These are phyloP conservation scores for Carposina sasakii DNA, from an alignment of 1,140 invertebrate genomes.

Conservation along the genomic window DNA sequence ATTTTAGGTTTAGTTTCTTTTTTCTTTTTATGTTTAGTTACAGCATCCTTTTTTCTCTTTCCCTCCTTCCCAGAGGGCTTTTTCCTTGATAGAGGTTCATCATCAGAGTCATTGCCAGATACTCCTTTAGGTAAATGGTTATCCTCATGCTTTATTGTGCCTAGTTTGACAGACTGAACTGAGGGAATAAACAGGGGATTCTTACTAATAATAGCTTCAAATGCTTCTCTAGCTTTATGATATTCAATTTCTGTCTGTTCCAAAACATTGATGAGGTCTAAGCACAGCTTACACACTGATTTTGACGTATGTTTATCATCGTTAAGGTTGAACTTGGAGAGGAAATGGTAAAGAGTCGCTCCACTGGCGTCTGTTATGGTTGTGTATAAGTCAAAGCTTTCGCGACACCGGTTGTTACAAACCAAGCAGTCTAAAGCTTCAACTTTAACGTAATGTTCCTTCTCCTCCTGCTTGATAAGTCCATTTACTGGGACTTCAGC, in stretches of 20 bases:
- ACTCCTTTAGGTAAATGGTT: constrained; percentile 6
- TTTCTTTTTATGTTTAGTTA: constrained; percentile 9
- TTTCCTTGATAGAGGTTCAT: constrained; percentile 63
- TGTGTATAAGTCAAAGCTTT: constrained; percentile 34
- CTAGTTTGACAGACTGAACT: constrained; percentile 21
- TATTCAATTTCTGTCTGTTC: constrained; percentile 58
- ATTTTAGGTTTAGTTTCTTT: constrained; percentile 15
- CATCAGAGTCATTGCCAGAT: constrained; percentile 50
- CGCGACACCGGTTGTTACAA: constrained; percentile 36
- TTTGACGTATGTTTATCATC: constrained; percentile 30
- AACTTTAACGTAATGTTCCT: constrained; percentile 42
- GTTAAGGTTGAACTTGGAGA: constrained; percentile 39
- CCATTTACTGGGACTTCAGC: background rate
- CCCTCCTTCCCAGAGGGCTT: constrained; percentile 42
- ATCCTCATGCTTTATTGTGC: constrained; percentile 42
- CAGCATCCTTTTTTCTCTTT: constrained; percentile 40
- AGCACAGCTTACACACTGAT: constrained; percentile 51
- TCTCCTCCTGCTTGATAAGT: constrained; percentile 34
- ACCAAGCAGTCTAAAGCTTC: constrained; percentile 52
- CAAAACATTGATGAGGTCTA: constrained; percentile 51
- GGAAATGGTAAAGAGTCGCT: constrained; percentile 39
- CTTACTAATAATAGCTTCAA: constrained; percentile 54
- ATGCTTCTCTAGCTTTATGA: constrained; percentile 48
- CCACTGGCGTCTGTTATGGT: constrained; percentile 40
- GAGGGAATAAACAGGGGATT: constrained; percentile 48